phyloP scores from a whole-genome alignment of 2,888 invertebrate genomes.

The Drosophila acutilabella region DNA sequence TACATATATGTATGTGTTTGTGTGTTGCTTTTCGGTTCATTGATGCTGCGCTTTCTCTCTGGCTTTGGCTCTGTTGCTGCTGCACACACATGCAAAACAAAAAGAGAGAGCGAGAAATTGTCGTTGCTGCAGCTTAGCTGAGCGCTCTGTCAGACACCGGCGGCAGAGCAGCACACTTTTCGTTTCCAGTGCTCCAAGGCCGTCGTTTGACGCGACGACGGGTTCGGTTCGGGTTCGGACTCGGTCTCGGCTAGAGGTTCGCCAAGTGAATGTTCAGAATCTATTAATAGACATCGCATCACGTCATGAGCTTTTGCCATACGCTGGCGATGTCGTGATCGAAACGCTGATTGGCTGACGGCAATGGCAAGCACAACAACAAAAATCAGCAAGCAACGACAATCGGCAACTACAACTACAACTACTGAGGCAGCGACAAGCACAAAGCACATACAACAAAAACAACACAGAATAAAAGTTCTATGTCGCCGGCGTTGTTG shows the following conservation, averaged over 20 bases:
- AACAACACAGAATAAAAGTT: slow-evolving; percentile 52
- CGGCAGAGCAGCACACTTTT: slow-evolving; percentile 39
- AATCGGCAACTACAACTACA: slow-evolving; percentile 49
- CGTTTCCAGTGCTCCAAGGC: slow-evolving; percentile 62
- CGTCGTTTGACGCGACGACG: slow-evolving; percentile 46
- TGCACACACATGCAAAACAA: slow-evolving; percentile 6
- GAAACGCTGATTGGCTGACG: slow-evolving; percentile 52
- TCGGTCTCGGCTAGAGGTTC: slow-evolving; percentile 36
- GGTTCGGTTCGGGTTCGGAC: slow-evolving; percentile 23
- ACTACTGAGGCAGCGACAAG: slow-evolving; percentile 48
- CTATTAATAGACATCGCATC: slow-evolving; percentile 70
- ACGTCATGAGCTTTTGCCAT: slow-evolving; percentile 47
- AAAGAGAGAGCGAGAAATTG: slow-evolving; percentile 26
- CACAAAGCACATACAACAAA: slow-evolving; percentile 50
- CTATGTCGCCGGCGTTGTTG: slow-evolving; percentile 67
- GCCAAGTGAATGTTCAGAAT: slow-evolving; percentile 64
- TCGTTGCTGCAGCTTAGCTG: slow-evolving; percentile 20
- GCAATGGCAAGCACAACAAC: slow-evolving; percentile 38
- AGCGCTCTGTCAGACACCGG: slow-evolving; percentile 43
- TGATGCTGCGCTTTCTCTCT: slow-evolving; percentile 47
- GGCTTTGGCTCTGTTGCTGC: not conserved
- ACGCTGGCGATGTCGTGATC: slow-evolving; percentile 64
- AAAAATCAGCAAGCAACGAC: slow-evolving; percentile 42
- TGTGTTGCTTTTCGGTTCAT: slow-evolving; percentile 46
- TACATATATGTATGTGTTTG: too few species aligned